Base-by-base conservation (phyloP, 2,113 vertebrate genomes). In the Crocuta crocuta region DNA sequence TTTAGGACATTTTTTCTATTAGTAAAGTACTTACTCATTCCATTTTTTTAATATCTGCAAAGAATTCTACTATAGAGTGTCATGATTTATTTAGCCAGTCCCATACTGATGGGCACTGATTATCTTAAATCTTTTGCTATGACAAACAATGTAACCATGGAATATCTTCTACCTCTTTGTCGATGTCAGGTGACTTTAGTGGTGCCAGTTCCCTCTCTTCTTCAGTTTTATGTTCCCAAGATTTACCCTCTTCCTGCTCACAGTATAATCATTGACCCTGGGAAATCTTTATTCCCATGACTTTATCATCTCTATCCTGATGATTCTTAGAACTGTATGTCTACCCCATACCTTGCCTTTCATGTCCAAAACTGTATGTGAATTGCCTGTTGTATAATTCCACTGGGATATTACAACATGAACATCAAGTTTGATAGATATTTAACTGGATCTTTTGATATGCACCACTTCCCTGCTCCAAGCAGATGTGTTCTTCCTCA, bases 1-100 rank as follows among this genome's bases (percentile, higher is more conserved):
- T 61, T 78, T 81, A 82, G 39, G 79, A 84, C 15, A 79, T 63
- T 53, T 84, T 84, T 88, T 89, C 48, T 93, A 50, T 89, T n/a
- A 78, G 15, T 78, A 58, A 35, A 78, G 5, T 78, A 63, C 10
- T 92, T 45, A 43, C 82, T 45, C 3, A 43, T 89, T 45, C 3
- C 4, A 2, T 76, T 35, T 63, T 87, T 50, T 68, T 80, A 43
- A 53, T 10, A 93, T 35, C 50, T 93, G 8, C 15, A n/a, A 93
- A 83, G 23, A 89, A 88, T 93, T 70, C 35, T 78, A 55, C 13
- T 76, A 2, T 13, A 87, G 10, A 76, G 13, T 89, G 24, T n/a
- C 33, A 21, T 89, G 35, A 70, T 78, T 78, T 89, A 50, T 84
- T 78, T 33, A 70, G 43, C 33, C 61, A 84, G 70, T 48, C 24